Base-by-base conservation (phyloP, 2,888 invertebrate species). In the Patella pellucida region DNA sequence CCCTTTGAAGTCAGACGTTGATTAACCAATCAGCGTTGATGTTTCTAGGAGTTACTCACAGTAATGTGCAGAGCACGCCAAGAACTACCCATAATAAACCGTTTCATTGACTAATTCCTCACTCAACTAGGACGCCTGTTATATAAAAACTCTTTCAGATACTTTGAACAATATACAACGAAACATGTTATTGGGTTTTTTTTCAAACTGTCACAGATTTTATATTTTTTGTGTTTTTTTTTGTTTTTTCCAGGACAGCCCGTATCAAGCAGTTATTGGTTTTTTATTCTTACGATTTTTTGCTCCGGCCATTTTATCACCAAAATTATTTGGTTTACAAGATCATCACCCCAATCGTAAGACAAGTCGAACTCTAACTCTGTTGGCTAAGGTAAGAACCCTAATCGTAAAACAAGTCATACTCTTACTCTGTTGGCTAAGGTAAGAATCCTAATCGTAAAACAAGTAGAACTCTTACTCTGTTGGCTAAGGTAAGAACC, bases 271-370 rank as follows among this genome's bases (percentile, higher is more conserved):
- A 12, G 83, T 86, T 41, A 84, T 84, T 76, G 84, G 84, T 12
- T 86, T 86, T 76, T 78, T 86, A 51, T 85, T 85, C 77, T 79
- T 86, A 71, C 75, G 86, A 2, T 86, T 86, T 81, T 83, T 86
- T 56, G 86, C 83, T 5, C 85, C 86, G 15, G 86, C 86, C 27
- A 83, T 85, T 41, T 73, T 86, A 76, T 82, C 85, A 2, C 86
- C 86, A n/a, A 86, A 86, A 71, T 79, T 86, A 68, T 86, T 85
- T 73, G 78, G 81, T 56, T 78, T 86, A 52, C 79, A 82, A 51
- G 81, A 84, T 71, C 76, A 81, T 41, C 86, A 86, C 73, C 84
- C 86, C 14, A 83, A 82, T 74, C 71, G 82, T n/a, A 82, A 82
- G 67, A 80, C 81, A 69, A 77, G 82, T 74, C 77, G 86, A n/a